These are phyloP conservation scores for Arizona elegans DNA, from an alignment of 2,113 vertebrate genomes.

Conservation along the genomic window DNA sequence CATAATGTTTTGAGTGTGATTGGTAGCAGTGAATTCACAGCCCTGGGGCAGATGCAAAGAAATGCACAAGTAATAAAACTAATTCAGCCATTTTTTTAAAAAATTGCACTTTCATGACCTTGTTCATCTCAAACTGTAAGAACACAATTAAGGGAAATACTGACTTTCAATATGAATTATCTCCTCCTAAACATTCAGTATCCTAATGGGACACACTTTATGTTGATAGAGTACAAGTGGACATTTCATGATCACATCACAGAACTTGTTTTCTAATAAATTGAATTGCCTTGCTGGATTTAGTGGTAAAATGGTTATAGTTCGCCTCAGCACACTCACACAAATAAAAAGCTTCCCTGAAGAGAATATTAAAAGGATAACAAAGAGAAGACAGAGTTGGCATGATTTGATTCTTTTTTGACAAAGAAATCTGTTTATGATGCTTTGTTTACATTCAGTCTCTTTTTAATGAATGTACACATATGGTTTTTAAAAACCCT, in stretches of 20 bases:
- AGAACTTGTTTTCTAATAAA: background rate
- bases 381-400: too few relatives aligned
- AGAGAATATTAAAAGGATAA: background rate
- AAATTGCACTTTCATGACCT: background rate
- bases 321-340: background rate
- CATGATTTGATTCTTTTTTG: background rate
- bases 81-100: background rate
- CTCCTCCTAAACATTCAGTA: background rate
- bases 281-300: background rate
- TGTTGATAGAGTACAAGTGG: background rate
- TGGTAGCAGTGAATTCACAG: constrained; percentile 6
- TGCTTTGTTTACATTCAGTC: background rate
- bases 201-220: background rate
- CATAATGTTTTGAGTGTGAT: constrained; percentile 27
- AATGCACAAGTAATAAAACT: background rate
- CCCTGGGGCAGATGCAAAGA: background rate
- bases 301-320: background rate
- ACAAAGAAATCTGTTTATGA: background rate
- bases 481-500: background rate
- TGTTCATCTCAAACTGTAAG: accelerated
- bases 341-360: background rate
- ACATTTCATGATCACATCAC: background rate
- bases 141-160: background rate
- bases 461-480: background rate
- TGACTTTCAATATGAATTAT: background rate